Conservation (phyloP, 2,888 invertebrate genomes). For the Schizaphis graminum region DNA sequence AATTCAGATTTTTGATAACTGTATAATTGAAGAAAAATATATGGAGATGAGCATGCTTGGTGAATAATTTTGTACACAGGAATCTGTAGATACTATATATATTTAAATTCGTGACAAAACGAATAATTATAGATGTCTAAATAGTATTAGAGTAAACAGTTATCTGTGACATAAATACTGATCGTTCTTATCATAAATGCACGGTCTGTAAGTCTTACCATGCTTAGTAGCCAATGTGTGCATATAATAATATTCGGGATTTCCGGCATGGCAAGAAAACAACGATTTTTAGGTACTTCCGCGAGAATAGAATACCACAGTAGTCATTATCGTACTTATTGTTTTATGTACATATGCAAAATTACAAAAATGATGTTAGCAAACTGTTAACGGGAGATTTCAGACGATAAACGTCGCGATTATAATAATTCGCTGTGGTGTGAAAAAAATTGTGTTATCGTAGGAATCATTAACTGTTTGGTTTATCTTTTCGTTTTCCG, state of each 20-base stretch:
- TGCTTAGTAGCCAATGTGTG: not conserved
- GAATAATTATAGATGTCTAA: not conserved
- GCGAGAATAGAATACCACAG: not conserved
- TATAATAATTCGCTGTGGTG: not conserved
- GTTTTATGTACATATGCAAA: not conserved
- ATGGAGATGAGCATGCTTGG: not conserved
- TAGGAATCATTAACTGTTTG: not conserved
- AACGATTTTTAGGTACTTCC: slow-evolving; percentile 4
- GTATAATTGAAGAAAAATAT: not conserved
- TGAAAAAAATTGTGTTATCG: not conserved
- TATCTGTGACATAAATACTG: not conserved
- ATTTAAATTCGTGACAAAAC: not conserved
- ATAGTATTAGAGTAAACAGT: not conserved
- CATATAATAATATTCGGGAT: not conserved
- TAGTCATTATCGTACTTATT: not conserved
- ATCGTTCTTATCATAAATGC: not conserved
- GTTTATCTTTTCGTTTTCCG: not conserved
- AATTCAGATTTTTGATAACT: not conserved
- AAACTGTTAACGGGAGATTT: not conserved
- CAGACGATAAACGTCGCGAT: not conserved
- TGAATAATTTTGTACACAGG: not conserved
- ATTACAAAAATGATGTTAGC: not conserved
- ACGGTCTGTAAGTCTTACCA: not conserved
- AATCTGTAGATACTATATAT: not conserved
- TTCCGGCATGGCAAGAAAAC: slow-evolving; percentile 6